A percentile compares a stretch with the other conserved stretches of the same genome.
Evolutionary conservation across 2,797 vertebrate species (phyloP).

Genomic region (Anguilla obscura): DNA sequence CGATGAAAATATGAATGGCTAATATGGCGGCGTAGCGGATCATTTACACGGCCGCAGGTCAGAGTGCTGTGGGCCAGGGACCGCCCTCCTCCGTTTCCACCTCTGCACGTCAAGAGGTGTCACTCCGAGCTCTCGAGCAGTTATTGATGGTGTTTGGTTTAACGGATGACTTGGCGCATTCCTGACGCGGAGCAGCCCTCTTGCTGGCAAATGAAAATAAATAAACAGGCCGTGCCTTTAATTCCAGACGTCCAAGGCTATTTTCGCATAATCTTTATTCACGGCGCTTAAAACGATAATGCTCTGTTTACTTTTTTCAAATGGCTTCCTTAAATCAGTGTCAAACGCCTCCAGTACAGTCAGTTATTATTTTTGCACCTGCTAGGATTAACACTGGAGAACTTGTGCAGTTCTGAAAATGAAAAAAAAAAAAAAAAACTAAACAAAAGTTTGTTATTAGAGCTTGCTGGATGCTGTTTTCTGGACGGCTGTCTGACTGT

Average conservation of each 20-base stretch:
- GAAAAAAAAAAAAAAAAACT: conserved; percentile 36
- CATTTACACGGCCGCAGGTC: conserved; percentile 49
- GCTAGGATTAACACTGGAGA: conserved; percentile 43
- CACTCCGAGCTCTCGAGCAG: background rate
- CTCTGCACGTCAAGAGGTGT: conserved; percentile 24
- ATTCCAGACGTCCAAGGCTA: conserved; percentile 34
- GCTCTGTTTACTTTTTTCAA: conserved; percentile 43
- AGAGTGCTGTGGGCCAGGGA: conserved; percentile 34
- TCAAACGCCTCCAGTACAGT: conserved; percentile 42
- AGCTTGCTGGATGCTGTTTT: conserved; percentile 63
- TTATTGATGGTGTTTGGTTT: conserved; percentile 30
- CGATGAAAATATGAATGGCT: conserved; percentile 59
- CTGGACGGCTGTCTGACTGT: conserved; percentile 60
- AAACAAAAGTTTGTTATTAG: conserved; percentile 38
- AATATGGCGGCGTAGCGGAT: conserved; percentile 43
- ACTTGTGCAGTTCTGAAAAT: conserved; percentile 48
- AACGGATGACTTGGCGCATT: conserved; percentile 30
- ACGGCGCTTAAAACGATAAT: conserved; percentile 9
- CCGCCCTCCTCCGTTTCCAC: conserved; percentile 8
- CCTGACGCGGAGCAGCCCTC: conserved; percentile 20
- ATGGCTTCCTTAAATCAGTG: conserved; percentile 36
- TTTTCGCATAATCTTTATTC: conserved; percentile 30
- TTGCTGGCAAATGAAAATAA: conserved; percentile 27
- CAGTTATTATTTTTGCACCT: conserved; percentile 49
- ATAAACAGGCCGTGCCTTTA: conserved; percentile 13